These are phyloP conservation scores for Chrysoperla carnea DNA, from an alignment of 1,140 invertebrate genomes.

Conservation along the genomic window DNA sequence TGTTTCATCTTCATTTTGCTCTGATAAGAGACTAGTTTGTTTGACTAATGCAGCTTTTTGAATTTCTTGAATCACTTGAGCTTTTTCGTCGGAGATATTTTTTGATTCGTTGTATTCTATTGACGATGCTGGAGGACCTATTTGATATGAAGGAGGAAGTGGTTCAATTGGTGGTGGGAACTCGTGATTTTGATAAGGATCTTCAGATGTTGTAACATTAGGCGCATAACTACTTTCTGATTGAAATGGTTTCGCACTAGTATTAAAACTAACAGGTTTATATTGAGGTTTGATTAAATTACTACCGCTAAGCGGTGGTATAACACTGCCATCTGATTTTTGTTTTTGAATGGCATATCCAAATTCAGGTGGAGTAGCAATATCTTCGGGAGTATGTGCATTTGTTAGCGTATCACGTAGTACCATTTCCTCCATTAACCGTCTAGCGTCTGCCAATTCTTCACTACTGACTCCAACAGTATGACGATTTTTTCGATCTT, in stretches of 20 bases:
- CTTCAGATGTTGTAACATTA: slow-evolving; percentile 12
- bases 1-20: too few species aligned
- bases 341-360: slow-evolving; percentile 11
- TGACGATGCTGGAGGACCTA: too few species aligned
- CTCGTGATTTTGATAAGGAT: slow-evolving; percentile 6
- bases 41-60: too few species aligned
- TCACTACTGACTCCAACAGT: slow-evolving; percentile 66
- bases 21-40: too few species aligned
- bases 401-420: slow-evolving; percentile 18
- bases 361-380: slow-evolving; percentile 4
- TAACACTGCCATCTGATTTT: slow-evolving; percentile 15
- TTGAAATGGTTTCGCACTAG: slow-evolving; percentile 22
- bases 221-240: slow-evolving; percentile 11
- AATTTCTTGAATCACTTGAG: too few species aligned
- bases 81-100: too few species aligned
- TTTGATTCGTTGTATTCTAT: too few species aligned
- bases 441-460: slow-evolving; percentile 54
- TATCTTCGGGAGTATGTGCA: slow-evolving; percentile 6
- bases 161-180: too few species aligned
- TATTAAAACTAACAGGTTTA: slow-evolving; percentile 15
- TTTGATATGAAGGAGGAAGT: too few species aligned
- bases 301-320: slow-evolving; percentile 3
- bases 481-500: slow-evolving; percentile 40
- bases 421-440: slow-evolving; percentile 46
- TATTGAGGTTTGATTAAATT: slow-evolving; percentile 3